These are phyloP conservation scores for Ceratina calcarata DNA, from an alignment of 1,140 invertebrate species.

Conservation along the genomic window DNA sequence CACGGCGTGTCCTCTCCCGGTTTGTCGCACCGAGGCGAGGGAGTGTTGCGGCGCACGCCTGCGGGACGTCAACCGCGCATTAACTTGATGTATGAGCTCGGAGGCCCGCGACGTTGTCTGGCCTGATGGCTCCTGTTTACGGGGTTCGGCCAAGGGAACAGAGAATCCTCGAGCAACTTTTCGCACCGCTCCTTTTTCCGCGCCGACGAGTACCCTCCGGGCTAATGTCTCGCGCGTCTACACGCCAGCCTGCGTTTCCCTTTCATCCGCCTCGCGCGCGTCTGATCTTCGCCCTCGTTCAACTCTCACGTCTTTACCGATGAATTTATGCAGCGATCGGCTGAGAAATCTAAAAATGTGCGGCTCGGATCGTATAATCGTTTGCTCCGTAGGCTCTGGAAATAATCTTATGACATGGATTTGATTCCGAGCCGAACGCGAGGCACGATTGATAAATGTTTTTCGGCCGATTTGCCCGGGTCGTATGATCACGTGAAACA, in stretches of 20 bases:
- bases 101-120: constrained; percentile 49
- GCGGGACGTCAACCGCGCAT: constrained; percentile 66
- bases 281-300: no score
- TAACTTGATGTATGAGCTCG: constrained; percentile 68
- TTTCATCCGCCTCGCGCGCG: not conserved
- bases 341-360: no score
- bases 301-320: no score
- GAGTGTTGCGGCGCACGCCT: constrained; percentile 53
- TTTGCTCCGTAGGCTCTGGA: no score
- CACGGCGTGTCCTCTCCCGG: constrained; percentile 26
- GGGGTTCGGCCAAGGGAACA: constrained; percentile 20
- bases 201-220: not conserved
- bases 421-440: no score
- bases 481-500: constrained; percentile 2
- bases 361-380: no score
- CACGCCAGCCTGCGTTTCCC: not conserved
- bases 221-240: not conserved
- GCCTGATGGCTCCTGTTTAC: constrained; percentile 56
- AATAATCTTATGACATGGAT: no score
- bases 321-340: no score
- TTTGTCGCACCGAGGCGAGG: constrained; percentile 9
- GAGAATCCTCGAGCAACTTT: constrained; percentile 43
- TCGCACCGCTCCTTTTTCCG: constrained; percentile 32
- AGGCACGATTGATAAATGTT: not conserved
- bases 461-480: constrained; percentile 2